phyloP scores from a whole-genome alignment of 1,140 invertebrate species.

The Brachionus asplanchnoidis region DNA sequence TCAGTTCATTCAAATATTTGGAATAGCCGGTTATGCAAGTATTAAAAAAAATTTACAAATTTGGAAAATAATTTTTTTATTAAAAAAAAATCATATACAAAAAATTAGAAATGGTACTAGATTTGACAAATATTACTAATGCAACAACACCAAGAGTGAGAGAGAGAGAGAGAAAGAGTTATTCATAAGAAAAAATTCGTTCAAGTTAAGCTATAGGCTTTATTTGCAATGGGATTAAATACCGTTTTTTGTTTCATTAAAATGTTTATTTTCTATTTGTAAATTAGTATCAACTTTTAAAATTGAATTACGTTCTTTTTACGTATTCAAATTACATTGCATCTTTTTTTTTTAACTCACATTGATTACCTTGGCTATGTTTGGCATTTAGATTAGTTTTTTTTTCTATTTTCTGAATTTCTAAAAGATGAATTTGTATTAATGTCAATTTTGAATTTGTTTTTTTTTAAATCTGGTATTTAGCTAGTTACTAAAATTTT shows the following conservation, averaged over 20 bases:
- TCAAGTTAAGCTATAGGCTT: not conserved
- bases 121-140: not conserved
- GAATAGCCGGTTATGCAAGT: not conserved
- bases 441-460: not conserved
- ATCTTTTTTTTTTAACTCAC: not conserved
- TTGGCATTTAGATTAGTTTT: not conserved
- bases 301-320: not conserved
- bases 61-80: not conserved
- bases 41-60: not conserved
- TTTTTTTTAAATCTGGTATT: not conserved
- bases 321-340: not conserved
- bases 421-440: not conserved
- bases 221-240: constrained; percentile 22
- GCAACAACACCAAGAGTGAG: not conserved
- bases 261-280: constrained; percentile 18
- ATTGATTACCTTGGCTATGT: not conserved
- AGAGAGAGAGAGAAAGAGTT: not conserved
- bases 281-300: not conserved
- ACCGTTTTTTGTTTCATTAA: constrained; percentile 31
- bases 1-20: not conserved
- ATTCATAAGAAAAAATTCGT: not conserved
- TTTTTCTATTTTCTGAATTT: not conserved
- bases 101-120: not conserved
- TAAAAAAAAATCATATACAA: not conserved
- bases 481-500: not conserved